Base-by-base conservation (phyloP, 2,888 invertebrate genomes). In the Campoplex nolae region DNA sequence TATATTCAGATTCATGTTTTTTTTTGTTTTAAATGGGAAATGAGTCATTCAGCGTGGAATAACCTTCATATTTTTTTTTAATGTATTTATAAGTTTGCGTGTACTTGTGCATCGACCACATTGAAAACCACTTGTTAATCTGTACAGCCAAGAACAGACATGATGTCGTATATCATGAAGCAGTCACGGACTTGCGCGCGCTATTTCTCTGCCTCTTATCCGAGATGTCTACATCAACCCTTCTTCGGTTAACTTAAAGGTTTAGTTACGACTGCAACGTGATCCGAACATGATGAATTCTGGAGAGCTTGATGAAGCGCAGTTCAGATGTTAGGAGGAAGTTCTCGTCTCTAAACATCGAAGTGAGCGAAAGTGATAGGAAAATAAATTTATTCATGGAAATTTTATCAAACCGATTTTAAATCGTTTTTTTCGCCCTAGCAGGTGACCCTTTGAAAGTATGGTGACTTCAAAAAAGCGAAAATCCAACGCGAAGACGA, bases 121-220 rank as follows among this genome's bases (percentile, higher is more conserved):
- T 81, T 68, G 84, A 88, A 84, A 81, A 89, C 75, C 85, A 88
- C 88, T 88, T 87, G 88, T 88, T 89, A 89, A 89, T 89, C 86
- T 81, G 84, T 82, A 83, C 38, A 58, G 56, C 56, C 54, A 85
- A 80, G 48, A 75, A 54, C 45, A 71, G n/a, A 48, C 56, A 73
- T 75, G 77, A 58, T 42, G 62, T 58, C 87, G 79, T 79, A 82
- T 65, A 84, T 83, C 83, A 84, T 79, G 83, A 88, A 73, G 38
- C 76, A 81, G 86, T 84, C 67, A 84, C 88, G 89, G 87, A 87
- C 86, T 89, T 89, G 89, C 89, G 89, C 89, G 86, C 87, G 83
- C 75, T 83, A 77, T 85, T 56, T 86, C 84, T 83, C 79, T 84
- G 65, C 62, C 77, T 84, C 82, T 87, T 77, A 81, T 83, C 73